Evolutionary conservation across 2,888 invertebrate genomes (phyloP).

Genomic region (Cylloceria caligata): DNA sequence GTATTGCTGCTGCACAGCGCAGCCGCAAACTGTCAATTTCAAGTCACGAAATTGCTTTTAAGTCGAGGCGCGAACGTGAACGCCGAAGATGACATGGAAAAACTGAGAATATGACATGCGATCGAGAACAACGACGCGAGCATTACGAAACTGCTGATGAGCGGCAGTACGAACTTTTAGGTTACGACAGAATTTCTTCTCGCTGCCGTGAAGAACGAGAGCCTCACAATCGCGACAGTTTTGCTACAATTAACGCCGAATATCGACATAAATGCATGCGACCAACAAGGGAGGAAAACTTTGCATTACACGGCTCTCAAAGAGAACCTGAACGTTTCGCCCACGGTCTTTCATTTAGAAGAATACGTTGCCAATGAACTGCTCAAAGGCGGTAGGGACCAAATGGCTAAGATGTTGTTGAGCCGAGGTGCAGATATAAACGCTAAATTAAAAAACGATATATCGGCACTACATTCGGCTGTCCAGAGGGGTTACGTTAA

Average conservation of each 20-base stretch:
- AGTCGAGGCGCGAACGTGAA: slow-evolving; percentile 23
- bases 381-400: background rate
- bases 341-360: background rate
- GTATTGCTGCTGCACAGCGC: slow-evolving; percentile 35
- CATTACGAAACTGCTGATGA: background rate
- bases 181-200: background rate
- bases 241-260: background rate
- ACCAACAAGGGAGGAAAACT: background rate
- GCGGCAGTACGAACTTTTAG: background rate
- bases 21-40: slow-evolving; percentile 7
- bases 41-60: slow-evolving; percentile 23
- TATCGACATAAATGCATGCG: slow-evolving; percentile 16
- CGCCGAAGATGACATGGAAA: background rate
- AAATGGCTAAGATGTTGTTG: slow-evolving; percentile 13
- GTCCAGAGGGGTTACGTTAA: background rate
- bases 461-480: slow-evolving; percentile 12
- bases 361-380: slow-evolving; percentile 4
- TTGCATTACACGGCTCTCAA: slow-evolving; percentile 19
- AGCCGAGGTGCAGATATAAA: slow-evolving; percentile 13
- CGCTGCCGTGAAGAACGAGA: background rate
- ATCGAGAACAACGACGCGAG: background rate
- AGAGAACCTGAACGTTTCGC: background rate
- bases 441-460: slow-evolving; percentile 4
- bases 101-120: slow-evolving; percentile 1
- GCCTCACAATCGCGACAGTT: background rate